Evolutionary conservation across 92 coral and sea anemone species (phyloP), one percentile per base, ranked within the genome.

Genomic region (Paramuricea clavata): DNA sequence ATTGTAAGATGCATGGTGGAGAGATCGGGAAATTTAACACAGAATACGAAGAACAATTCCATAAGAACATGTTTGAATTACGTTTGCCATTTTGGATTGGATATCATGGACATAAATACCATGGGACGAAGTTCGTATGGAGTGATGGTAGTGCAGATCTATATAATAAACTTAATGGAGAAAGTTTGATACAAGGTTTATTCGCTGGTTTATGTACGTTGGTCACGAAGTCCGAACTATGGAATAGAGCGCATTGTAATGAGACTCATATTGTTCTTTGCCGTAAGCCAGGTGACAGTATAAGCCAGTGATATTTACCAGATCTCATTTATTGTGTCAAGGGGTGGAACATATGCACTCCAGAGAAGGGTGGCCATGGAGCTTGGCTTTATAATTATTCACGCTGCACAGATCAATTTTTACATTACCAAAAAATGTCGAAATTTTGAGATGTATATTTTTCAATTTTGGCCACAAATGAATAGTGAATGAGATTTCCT

Each of bases 61-160:
- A 21, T 70, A 39, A 39, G 5, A 10, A 10, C 44, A 39, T 4
- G 0, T n/a, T n/a, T n/a, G n/a, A n/a, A n/a, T n/a, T n/a, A n/a
- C n/a, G 27, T 34, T 30, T 70, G 26, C 50, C 76, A 26, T 70
- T 70, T 34, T 70, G 76, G 76, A 21, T 70, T 70, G 76, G 76
- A 23, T 70, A 70, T 34, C 76, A 70, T 23, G 76, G 76, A 12
- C 49, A 70, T 34, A 34, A 13, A 34, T 26, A 70, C 52, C 49
- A 30, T 1, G 76, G 76, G 43, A 34, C 4, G 12, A 30, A 70
- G 30, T 70, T 70, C 49, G 76, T 34, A 34, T 70, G 50, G 76
- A 70, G 6, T 30, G 76, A 34, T 19, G 49, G 52, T 1, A 70
- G 76, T 22, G 49, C 33, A 2, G 49, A 21, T 39, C 9, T n/a